A percentile compares a stretch with the other conserved stretches of the same genome.
Conservation (phyloP, 1,140 invertebrate species). For the Nautilus pompilius region DNA sequence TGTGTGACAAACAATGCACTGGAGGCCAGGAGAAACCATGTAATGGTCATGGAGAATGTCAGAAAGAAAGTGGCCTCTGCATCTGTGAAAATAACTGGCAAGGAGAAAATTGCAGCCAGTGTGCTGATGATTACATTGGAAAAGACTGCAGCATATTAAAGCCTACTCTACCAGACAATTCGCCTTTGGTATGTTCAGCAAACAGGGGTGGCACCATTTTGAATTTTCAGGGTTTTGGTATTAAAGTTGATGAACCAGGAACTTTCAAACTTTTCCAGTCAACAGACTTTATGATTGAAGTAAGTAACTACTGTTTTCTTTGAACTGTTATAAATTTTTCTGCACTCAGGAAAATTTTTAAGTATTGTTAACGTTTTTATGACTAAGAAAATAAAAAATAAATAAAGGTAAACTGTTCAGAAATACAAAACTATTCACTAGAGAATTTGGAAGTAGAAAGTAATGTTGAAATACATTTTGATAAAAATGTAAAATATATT, state of each 20-base stretch:
- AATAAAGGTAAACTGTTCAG: no score
- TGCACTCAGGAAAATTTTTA: not conserved
- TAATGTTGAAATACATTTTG: no score
- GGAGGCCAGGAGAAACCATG: conserved; percentile 15
- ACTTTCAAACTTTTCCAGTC: conserved; percentile 13
- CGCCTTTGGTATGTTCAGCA: conserved; percentile 7
- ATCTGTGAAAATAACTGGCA: conserved; percentile 21
- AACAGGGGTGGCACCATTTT: conserved; percentile 2
- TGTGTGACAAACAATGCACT: conserved; percentile 21
- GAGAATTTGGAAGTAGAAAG: no score
- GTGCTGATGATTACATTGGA: conserved; percentile 20
- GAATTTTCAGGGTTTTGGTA: conserved; percentile 14
- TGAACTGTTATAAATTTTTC: not conserved
- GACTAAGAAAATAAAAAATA: no score
- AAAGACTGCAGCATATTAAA: conserved; percentile 16
- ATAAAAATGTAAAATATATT: no score
- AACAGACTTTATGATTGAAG: conserved; percentile 14
- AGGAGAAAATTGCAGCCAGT: conserved; percentile 19
- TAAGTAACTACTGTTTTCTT: conserved; percentile 3
- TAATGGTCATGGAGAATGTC: conserved; percentile 23
- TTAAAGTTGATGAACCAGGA: conserved; percentile 3
- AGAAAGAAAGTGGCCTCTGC: conserved; percentile 14
- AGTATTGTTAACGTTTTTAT: no score
- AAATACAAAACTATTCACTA: no score
- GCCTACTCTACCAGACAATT: conserved; percentile 5